Evolutionary conservation across 1,140 invertebrate species (phyloP).

Genomic region (Melanaphis sacchari): DNA sequence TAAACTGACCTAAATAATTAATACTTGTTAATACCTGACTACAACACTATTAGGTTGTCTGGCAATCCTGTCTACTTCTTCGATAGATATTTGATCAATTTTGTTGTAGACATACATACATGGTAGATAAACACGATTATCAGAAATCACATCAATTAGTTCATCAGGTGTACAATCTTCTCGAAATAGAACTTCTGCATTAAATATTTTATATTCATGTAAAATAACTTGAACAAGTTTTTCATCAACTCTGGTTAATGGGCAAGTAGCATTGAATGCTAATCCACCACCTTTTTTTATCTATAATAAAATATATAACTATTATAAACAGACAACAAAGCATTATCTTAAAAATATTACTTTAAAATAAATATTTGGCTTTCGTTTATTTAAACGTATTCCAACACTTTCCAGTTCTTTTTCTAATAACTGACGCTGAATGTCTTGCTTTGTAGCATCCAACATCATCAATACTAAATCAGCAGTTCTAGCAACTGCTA

Average conservation of each 20-base stretch:
- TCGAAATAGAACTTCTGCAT: constrained; percentile 95
- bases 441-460: constrained; percentile 96
- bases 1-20: neutral
- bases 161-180: constrained; percentile 97
- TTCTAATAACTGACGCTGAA: constrained; percentile 88
- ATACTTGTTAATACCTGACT: constrained; percentile 86
- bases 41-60: constrained; percentile 90
- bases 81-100: constrained; percentile 99
- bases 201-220: constrained; percentile 99
- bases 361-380: constrained; percentile 98
- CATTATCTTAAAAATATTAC: constrained; percentile 65
- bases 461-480: constrained; percentile 99
- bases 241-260: constrained; percentile 92
- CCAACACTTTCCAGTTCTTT: constrained; percentile 95
- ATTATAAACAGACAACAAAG: neutral
- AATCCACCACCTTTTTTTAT: constrained; percentile 97
- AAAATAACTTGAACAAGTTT: constrained; percentile 98
- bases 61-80: constrained; percentile 96
- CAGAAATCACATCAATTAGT: constrained; percentile 98
- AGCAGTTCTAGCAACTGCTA: constrained; percentile 95
- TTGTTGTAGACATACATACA: constrained; percentile 99
- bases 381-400: constrained; percentile 91
- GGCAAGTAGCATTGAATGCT: constrained; percentile 96
- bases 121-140: constrained; percentile 95
- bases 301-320: constrained; percentile 64